Base-by-base conservation (phyloP, 2,888 invertebrate genomes). In the Epirrita christyi region DNA sequence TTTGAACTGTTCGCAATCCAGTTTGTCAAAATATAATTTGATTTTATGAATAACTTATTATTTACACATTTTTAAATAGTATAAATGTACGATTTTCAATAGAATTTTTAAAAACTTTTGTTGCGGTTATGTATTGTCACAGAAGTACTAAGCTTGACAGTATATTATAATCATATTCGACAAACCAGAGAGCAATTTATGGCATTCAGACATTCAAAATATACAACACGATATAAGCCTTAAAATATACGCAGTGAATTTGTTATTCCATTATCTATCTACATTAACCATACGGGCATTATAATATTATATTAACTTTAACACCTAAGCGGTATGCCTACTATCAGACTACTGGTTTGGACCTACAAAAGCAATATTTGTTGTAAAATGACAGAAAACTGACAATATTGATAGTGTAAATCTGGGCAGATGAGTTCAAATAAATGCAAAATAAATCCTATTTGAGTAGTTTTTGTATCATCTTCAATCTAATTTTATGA, bases 261-360 rank as follows among this genome's bases (percentile, higher is more conserved):
- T 75, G 68, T 78, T 75, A 76, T 68, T 60, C 76, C 43, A 65
- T 67, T n/a, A 78, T 75, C 71, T 77, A 78, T 76, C 75, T 80
- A 79, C 72, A 72, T 64, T 61, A 58, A 54, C 54, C 60, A 67
- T 67, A 70, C 67, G 71, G 70, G 64, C 66, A 66, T 68, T 59
- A n/a, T 66, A 64, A 44, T 63, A 27, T 44, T 28, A 44, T 63
- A 27, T 47, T 32, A n/a, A 36, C 38, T 42, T 15, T 48, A 43
- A 57, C 55, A 43, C 50, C 8, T 32, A 32, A n/a, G 9, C 10
- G 9, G 32, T 36, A 40, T 52, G 55, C 47, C 54, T 61, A 46
- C 11, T 47, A 47, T 61, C 44, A 55, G 55, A 53, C 54, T 62
- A 64, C 53, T 45, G 43, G 53, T 42, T 59, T 50, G 59, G 58